Evolutionary conservation across 2,113 vertebrate genomes (phyloP), one percentile per base, ranked within the genome.

Genomic region (Paralichthys olivaceus): DNA sequence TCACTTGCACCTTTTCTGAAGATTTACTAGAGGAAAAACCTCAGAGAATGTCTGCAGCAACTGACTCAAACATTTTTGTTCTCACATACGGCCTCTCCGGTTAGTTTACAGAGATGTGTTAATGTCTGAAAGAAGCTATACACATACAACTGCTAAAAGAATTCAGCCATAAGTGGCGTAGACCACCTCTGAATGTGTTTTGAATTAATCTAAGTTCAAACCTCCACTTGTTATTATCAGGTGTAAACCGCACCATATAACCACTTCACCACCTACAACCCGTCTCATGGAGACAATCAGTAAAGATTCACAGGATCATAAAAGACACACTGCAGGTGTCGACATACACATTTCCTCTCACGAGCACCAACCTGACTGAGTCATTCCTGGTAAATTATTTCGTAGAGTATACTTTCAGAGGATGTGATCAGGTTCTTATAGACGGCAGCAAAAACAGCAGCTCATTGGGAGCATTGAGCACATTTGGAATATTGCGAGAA

Each of bases 401-500:
- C n/a, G 11, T 29, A 62, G 14, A 32, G n/a, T 14, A 22, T 66
- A 58, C 54, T 69, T n/a, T 26, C 12, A 26, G 55, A 59, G 57
- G 32, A 72, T 25, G 47, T n/a, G 51, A 29, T 47, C 23, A 40
- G 51, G 67, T 3, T 15, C 47, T 19, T 11, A 65, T 19, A 6
- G 17, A n/a, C 49, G 54, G 40, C 45, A 37, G 56, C 64, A 51
- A 22, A 55, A 58, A 49, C 45, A 37, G 51, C 60, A 56, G 55
- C 0, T 20, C 60, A 26, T 62, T 64, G 26, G 40, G 22, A 60
- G 26, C 49, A 15, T 4, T 3, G 17, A 51, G 25, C 25, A 4
- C 40, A 63, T 56, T 68, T 45, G 28, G 17, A 22, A 51, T 29
- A 49, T 23, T 3, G 68, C 25, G 57, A 32, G 28, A 58, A 54